phyloP scores from a whole-genome alignment of 2,113 vertebrate genomes.

The Egretta garzetta region DNA sequence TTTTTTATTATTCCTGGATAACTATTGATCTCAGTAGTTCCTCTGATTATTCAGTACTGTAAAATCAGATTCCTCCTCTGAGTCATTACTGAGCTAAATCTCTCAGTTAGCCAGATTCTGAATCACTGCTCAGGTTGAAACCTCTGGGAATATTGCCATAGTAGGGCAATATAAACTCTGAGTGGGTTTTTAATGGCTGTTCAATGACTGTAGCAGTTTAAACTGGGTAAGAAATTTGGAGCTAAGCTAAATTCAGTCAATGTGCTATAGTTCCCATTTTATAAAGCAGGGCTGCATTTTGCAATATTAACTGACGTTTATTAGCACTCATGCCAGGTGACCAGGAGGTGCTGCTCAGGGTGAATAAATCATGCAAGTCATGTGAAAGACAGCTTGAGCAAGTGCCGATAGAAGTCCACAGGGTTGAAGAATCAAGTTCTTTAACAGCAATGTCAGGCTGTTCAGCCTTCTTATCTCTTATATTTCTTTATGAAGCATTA shows the following conservation, averaged over 20 bases:
- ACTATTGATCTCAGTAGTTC: neutral
- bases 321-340: neutral
- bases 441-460: conserved; percentile 28
- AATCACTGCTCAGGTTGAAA: conserved; percentile 18
- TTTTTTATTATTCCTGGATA: conserved; percentile 3
- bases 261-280: neutral
- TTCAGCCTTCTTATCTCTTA: conserved; percentile 44
- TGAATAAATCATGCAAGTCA: conserved; percentile 46
- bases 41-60: neutral
- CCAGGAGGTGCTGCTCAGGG: conserved; percentile 13
- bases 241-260: neutral
- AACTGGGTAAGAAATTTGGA: neutral
- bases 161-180: neutral
- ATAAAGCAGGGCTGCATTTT: neutral
- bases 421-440: conserved; percentile 30
- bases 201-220: conserved; percentile 4
- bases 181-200: conserved; percentile 21
- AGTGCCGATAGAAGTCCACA: neutral
- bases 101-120: conserved; percentile 19
- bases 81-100: conserved; percentile 27
- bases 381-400: neutral
- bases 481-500: conserved; percentile 55
- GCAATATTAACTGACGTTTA: neutral
- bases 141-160: conserved; percentile 29
- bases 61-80: neutral